Base-by-base conservation (phyloP, 2,888 invertebrate genomes). In the Cecidostiba fungosa region DNA sequence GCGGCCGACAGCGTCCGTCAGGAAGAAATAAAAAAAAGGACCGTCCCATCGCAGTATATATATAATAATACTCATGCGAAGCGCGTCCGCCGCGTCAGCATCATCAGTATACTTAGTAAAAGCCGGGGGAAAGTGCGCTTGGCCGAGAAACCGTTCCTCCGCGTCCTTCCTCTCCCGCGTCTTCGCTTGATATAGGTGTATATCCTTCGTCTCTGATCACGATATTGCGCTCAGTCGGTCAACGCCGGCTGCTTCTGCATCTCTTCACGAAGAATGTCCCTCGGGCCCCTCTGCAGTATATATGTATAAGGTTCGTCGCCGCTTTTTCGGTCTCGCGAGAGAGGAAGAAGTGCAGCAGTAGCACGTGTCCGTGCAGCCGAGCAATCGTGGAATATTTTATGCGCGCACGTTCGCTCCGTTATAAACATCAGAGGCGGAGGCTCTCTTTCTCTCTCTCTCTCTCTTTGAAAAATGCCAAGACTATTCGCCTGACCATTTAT, bases 51-150 rank as follows among this genome's bases (percentile, higher is more conserved):
- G 14, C 23, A 23, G 39, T 3, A n/a, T 8, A 39, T 39, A 23
- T 39, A 12, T 39, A 72, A 72, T 39, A 43, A 39, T 43, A 39
- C 72, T 23, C 39, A 36, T 36, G n/a, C 43, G 43, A 66, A 26
- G 14, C 72, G 72, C n/a, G 23, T n/a, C 59, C n/a, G 36, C 14
- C 19, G 59, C 16, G 59, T 19, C 26, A 23, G 14, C 54, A 54
- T 54, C 2, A 5, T 8, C n/a, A 19, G 8, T 8, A 32, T 36
- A 12, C 62, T 66, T 72, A 66, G 73, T 66, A 69, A 74, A 84
- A 66, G 74, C 79, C 43, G 23, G 69, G 81, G 85, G 85, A 85
- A 85, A 85, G 81, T 85, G 80, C 66, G 39, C 70, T n/a, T 32
- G 70, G 50, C 54, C 70, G 59, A 76, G 80, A 79, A 80, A 79